A percentile compares a stretch with the other conserved stretches of the same genome.
phyloP scores from a whole-genome alignment of 2,888 invertebrate species.

The Strigamia maritima region DNA sequence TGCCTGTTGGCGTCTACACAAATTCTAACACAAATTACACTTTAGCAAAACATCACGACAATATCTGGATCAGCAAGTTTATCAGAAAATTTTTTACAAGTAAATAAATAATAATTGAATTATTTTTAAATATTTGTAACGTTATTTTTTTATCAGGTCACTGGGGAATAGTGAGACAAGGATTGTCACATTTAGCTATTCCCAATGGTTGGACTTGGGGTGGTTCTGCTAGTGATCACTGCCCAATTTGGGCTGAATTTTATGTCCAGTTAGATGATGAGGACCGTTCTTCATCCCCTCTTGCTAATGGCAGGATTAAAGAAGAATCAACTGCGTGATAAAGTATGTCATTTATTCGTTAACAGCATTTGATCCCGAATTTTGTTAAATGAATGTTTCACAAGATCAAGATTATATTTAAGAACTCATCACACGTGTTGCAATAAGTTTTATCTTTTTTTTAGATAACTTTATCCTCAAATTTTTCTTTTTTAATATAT shows the following conservation, averaged over 20 bases:
- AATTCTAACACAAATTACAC: conserved; percentile 48
- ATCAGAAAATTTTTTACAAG: conserved; percentile 43
- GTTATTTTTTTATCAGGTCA: conserved; percentile 45
- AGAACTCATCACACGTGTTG: neutral
- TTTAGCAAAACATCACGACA: conserved; percentile 45
- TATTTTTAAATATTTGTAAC: neutral
- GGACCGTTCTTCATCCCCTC: neutral
- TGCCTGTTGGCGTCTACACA: conserved; percentile 47
- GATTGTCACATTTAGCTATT: conserved; percentile 72
- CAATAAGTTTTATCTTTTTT: conserved; percentile 27
- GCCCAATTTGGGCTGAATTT: conserved; percentile 73
- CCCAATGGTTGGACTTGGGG: conserved; percentile 83
- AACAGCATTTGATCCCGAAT: neutral
- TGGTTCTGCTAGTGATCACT: conserved; percentile 69
- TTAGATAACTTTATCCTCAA: neutral
- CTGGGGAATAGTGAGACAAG: conserved; percentile 64
- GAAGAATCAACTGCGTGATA: neutral
- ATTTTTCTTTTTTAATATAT: neutral
- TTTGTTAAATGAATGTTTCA: neutral
- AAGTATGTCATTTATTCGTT: neutral
- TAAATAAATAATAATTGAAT: conserved; percentile 31
- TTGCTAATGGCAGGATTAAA: conserved; percentile 33
- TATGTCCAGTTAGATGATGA: conserved; percentile 47
- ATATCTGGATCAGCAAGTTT: conserved; percentile 51
- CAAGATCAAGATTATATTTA: neutral